phyloP scores from a whole-genome alignment of 2,888 invertebrate species.

The Ophion slaviceki region DNA sequence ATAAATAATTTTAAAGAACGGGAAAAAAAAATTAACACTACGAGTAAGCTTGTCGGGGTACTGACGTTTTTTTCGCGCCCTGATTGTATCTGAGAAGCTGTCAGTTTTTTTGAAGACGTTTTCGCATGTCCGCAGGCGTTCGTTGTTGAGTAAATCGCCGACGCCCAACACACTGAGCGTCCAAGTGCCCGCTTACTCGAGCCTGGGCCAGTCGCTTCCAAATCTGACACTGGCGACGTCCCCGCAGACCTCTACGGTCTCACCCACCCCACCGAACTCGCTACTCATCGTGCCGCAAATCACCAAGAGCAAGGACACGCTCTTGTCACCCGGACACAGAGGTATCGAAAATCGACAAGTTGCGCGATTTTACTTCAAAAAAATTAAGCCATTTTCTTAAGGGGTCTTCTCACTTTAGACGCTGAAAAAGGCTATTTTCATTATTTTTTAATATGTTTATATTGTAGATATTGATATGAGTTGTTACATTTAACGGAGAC shows the following conservation, averaged over 20 bases:
- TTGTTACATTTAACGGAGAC: no score
- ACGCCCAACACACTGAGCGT: slow-evolving; percentile 91
- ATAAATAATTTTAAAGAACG: not conserved
- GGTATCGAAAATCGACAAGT: slow-evolving; percentile 67
- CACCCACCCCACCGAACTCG: slow-evolving; percentile 82
- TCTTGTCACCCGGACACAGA: slow-evolving; percentile 82
- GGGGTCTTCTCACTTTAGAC: no score
- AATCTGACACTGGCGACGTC: slow-evolving; percentile 86
- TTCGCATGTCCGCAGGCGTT: slow-evolving; percentile 76
- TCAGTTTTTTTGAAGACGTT: not conserved
- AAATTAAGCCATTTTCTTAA: no score
- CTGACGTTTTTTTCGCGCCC: no score
- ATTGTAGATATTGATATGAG: no score
- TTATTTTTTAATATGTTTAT: no score
- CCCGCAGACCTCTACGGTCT: slow-evolving; percentile 82
- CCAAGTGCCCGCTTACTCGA: slow-evolving; percentile 87
- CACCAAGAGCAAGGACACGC: slow-evolving; percentile 82
- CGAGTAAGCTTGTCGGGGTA: not conserved
- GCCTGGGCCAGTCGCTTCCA: slow-evolving; percentile 92
- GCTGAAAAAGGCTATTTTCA: no score
- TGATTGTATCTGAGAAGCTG: no score
- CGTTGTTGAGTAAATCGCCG: slow-evolving; percentile 83
- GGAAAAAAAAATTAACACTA: not conserved
- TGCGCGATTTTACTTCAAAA: no score
- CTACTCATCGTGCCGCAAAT: slow-evolving; percentile 83